Evolutionary conservation across 2,888 invertebrate species (phyloP), one percentile per base, ranked within the genome.

Genomic region (Agrotis exclamationis): DNA sequence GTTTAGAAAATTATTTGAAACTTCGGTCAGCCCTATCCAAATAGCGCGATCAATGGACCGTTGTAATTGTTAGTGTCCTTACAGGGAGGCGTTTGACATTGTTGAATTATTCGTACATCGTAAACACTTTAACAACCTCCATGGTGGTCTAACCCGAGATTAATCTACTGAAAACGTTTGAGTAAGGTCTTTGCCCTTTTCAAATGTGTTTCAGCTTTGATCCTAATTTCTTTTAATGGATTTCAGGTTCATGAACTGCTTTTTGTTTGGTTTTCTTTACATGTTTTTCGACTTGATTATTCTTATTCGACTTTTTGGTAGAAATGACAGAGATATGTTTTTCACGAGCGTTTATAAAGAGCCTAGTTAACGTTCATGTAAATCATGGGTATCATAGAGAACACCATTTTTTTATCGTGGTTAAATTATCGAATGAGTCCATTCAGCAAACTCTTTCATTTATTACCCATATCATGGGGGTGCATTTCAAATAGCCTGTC

Each of bases 51-150:
- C 67, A 77, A 68, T 59, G 56, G 70, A 53, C 54, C 47, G 56
- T 18, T 18, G 56, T 74, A 84, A 84, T 73, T 65, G 60, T 58
- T 20, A 28, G 62, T 47, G 60, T 69, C 72, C 70, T 58, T 68
- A 73, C 54, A 14, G 48, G 75, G 56, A 50, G 33, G 44, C 13
- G 53, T 81, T 69, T 65, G 76, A 73, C 83, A 69, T 82, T 79
- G 68, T 70, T 70, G 47, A 73, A 76, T 79, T 72, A 72, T 74
- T 70, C 70, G 58, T 51, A 47, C 48, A 64, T 72, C 51, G n/a
- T 70, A 66, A 71, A 70, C 56, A 66, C 51, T 66, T 45, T 63
- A 62, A 74, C 66, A 64, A 81, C 59, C 68, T 57, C 39, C 56
- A 70, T 50, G 66, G 48, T 44, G 22, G 39, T 20, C 28, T 53